These are phyloP conservation scores for Montipora capitata DNA, from an alignment of 92 coral and sea anemone genomes.

Conservation along the genomic window DNA sequence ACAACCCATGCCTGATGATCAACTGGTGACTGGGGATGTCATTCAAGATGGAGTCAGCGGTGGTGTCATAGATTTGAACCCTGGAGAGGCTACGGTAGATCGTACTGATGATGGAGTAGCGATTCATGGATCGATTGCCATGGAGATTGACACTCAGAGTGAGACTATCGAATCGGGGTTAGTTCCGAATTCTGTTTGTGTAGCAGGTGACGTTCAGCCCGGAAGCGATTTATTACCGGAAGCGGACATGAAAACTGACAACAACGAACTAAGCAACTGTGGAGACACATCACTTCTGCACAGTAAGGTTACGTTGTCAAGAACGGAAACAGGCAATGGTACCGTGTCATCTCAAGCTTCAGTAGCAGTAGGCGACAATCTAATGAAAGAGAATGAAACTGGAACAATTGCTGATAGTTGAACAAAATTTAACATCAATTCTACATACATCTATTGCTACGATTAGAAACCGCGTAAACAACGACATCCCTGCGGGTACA, in stretches of 20 bases:
- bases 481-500: not conserved
- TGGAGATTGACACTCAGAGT: constrained; percentile 28
- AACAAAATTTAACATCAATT: not conserved
- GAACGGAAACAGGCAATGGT: not conserved
- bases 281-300: not conserved
- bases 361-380: not conserved
- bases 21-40: not conserved
- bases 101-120: not conserved
- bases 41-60: not conserved
- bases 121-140: constrained; percentile 1
- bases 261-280: not conserved
- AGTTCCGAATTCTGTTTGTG: not conserved
- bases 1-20: not conserved
- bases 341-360: not conserved
- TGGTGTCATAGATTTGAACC: not conserved
- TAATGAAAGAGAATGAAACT: not conserved
- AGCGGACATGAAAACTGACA: not conserved
- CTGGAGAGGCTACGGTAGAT: not conserved
- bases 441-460: no score
- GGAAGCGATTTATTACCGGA: not conserved
- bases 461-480: no score
- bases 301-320: not conserved
- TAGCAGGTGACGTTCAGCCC: not conserved
- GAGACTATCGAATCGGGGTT: constrained; percentile 5
- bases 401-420: not conserved